Evolutionary conservation across 2,888 invertebrate genomes (phyloP), one percentile per base, ranked within the genome.

Genomic region (Halictus quadricinctus): DNA sequence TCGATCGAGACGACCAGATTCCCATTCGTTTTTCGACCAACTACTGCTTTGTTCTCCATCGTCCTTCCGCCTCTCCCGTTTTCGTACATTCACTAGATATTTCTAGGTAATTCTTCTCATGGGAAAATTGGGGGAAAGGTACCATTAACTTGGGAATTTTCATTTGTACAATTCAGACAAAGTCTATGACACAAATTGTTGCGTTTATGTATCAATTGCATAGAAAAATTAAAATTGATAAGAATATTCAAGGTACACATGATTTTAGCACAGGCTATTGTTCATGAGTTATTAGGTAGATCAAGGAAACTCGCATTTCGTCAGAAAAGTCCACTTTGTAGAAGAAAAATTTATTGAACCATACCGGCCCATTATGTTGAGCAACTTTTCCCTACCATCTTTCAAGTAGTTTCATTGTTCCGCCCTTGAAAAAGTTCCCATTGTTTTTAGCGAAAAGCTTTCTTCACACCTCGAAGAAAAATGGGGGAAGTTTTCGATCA

Each of bases 1-100:
- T 46, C 81, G 58, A 29, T 70, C n/a, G 4, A 25, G 50, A 48
- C 43, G 41, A 66, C 43, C 64, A 48, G 75, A 29, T 66, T 50
- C 29, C 18, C 21, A 36, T 66, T 66, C 3, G 29, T n/a, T 29
- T 60, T 15, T 25, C 13, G 60, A 25, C 25, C 5, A 29, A 15
- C 8, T 18, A 2, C 7, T 29, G 15, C 7, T 36, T 36, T 36
- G 36, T 36, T 36, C 64, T 66, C 15, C 64, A 7, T 8, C 29
- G 1, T 66, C 18, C 8, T 10, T 21, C 8, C 54, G 3, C 1
- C 21, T 54, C 54, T 10, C 2, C 54, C 8, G 1, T n/a, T 8
- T n/a, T n/a, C 54, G n/a, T 21, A n/a, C 54, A 54, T n/a, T n/a
- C 54, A 1, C 54, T n/a, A 6, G 54, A 21, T 8, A 21, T 1